Percentiles rank a stretch among this genome's conserved stretches.
Evolutionary conservation across 2,888 invertebrate species (phyloP).

Genomic region (Isoperla grammatica): DNA sequence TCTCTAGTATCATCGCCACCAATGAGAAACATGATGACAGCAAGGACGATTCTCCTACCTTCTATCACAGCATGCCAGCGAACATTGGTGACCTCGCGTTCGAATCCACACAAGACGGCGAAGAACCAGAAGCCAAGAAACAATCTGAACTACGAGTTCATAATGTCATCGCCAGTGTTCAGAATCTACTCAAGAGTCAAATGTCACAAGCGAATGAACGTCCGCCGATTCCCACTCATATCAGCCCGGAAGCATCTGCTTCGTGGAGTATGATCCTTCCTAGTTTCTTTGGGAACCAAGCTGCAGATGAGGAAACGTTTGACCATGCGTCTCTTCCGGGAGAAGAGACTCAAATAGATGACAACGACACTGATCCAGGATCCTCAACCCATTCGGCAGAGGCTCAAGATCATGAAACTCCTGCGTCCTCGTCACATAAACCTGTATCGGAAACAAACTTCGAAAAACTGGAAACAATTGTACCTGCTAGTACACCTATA

Average conservation of each 20-base stretch:
- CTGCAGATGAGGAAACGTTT: too few species aligned
- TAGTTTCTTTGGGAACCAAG: slow-evolving; percentile 58
- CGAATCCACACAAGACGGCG: slow-evolving; percentile 55
- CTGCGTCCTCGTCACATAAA: too few species aligned
- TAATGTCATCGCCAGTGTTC: slow-evolving; percentile 75
- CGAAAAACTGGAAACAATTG: too few species aligned
- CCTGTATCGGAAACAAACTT: too few species aligned
- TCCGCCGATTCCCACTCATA: slow-evolving; percentile 21
- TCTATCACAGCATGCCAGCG: slow-evolving; percentile 47
- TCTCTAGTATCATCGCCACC: slow-evolving; percentile 77
- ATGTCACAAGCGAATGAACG: slow-evolving; percentile 54
- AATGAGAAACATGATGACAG: slow-evolving; percentile 59
- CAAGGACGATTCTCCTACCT: slow-evolving; percentile 42
- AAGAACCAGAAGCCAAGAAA: slow-evolving; percentile 36
- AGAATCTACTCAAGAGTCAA: slow-evolving; percentile 75
- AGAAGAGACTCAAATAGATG: too few species aligned
- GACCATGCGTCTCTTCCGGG: too few species aligned
- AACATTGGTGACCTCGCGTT: slow-evolving; percentile 47
- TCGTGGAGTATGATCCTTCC: slow-evolving; percentile 79
- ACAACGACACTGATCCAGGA: too few species aligned
- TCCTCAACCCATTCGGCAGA: too few species aligned
- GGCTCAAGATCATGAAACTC: too few species aligned
- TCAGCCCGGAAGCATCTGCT: slow-evolving; percentile 42
- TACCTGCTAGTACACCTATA: too few species aligned
- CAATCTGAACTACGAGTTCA: slow-evolving; percentile 48